Base-by-base conservation (phyloP, 2,888 invertebrate species). In the Halictus quadricinctus region DNA sequence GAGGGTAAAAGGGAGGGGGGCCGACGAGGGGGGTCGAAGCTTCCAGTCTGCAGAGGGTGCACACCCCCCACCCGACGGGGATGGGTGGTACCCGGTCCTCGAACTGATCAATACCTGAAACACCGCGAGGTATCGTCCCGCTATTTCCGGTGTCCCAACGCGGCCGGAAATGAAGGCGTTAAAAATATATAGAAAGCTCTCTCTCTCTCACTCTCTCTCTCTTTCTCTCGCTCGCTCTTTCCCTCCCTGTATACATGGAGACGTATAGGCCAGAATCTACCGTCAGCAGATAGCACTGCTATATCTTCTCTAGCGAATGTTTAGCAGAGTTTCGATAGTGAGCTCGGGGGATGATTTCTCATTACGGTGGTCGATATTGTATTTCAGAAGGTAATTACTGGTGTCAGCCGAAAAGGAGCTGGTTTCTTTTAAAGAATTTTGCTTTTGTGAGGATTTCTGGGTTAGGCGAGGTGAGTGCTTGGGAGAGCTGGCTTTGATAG, bases 101-200 rank as follows among this genome's bases (percentile, higher is more conserved):
- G 93, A 94, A 94, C 94, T 94, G 94, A 94, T 94, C 94, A 94
- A 94, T 94, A 94, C 94, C 94, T 94, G 94, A 94, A 94, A 94
- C 94, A 94, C 93, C 93, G 93, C 93, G 93, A 94, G 93, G 94
- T 94, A 94, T 94, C 94, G 94, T 94, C 91, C 91, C 92, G 94
- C 92, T 94, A 94, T 94, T 94, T 94, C 94, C 94, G 94, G 93
- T 94, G 92, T 93, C 91, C 90, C 92, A 91, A 88, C 91, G 91
- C 88, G 89, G 88, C 87, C 94, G 94, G 94, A 94, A 94, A 94
- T 94, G 94, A 94, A 94, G 92, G 92, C 94, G 94, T 94, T 94
- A 94, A 94, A 94, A 94, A 94, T 93, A 94, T 94, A 94, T 92
- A 93, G 89, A 89, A 64, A 78, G 18, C 60, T 54, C 72, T 18